Percentiles rank a stretch among this genome's conserved stretches.
Conservation (phyloP, 2,888 invertebrate species). For the Habroteleia sp. region DNA sequence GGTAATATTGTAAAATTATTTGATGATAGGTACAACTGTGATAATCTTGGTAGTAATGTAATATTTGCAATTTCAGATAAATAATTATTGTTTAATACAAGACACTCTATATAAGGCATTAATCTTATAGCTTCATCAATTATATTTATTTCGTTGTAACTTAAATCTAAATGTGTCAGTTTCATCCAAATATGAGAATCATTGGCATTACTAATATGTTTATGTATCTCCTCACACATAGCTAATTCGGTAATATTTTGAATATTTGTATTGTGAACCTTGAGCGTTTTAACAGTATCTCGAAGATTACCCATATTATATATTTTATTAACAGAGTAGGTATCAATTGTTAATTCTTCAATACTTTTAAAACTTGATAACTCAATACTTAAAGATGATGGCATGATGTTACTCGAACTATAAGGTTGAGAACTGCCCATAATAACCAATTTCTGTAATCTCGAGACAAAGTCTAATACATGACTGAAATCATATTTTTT, state of each 20-base stretch:
- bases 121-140: slow-evolving; percentile 92
- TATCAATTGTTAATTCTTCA: slow-evolving; percentile 86
- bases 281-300: slow-evolving; percentile 85
- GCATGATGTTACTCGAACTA: slow-evolving; percentile 91
- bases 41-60: slow-evolving; percentile 89
- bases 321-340: slow-evolving; percentile 87
- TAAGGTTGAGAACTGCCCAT: slow-evolving; percentile 86
- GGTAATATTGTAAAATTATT: slow-evolving; percentile 89
- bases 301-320: slow-evolving; percentile 84
- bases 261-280: slow-evolving; percentile 86
- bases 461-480: slow-evolving; percentile 92
- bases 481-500: slow-evolving; percentile 94
- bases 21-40: slow-evolving; percentile 87
- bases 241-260: slow-evolving; percentile 89
- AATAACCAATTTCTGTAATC: slow-evolving; percentile 86
- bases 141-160: slow-evolving; percentile 88
- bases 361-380: slow-evolving; percentile 91
- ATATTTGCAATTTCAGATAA: slow-evolving; percentile 89
- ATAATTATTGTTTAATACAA: slow-evolving; percentile 90
- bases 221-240: slow-evolving; percentile 92
- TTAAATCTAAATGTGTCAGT: slow-evolving; percentile 88
- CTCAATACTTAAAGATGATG: slow-evolving; percentile 90
- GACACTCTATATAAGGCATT: slow-evolving; percentile 86
- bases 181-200: slow-evolving; percentile 86
- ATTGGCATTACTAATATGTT: slow-evolving; percentile 82